Evolutionary conservation across 2,888 invertebrate species (phyloP).

Genomic region (Eueremaeus valkanovi): DNA sequence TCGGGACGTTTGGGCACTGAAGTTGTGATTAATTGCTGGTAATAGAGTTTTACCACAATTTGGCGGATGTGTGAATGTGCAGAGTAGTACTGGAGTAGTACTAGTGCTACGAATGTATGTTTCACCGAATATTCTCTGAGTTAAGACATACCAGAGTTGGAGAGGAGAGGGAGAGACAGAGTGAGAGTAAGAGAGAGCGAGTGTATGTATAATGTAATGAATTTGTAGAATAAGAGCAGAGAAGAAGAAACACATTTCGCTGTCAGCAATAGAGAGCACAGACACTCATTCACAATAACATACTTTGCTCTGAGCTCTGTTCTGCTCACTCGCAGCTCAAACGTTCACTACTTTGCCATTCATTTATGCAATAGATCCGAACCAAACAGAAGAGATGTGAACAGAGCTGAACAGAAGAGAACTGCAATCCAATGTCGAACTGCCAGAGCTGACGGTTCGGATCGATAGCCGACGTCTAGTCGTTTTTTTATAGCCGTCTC

Average conservation of each 20-base stretch:
- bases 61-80: slow-evolving; percentile 7
- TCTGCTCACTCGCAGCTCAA: background rate
- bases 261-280: background rate
- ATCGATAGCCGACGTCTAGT: slow-evolving; percentile 20
- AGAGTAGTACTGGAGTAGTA: background rate
- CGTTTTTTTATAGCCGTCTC: slow-evolving; percentile 14
- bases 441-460: background rate
- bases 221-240: no score
- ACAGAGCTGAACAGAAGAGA: background rate
- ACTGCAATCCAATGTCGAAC: background rate
- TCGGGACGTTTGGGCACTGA: background rate
- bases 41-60: slow-evolving; percentile 1
- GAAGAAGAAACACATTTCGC: background rate
- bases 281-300: background rate
- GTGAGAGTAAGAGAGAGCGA: no score
- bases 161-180: background rate
- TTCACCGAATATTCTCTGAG: background rate
- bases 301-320: background rate
- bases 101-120: background rate
- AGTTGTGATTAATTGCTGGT: background rate
- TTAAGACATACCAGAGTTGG: background rate
- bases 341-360: background rate
- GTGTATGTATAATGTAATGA: no score
- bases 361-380: background rate
- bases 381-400: background rate